phyloP scores from a whole-genome alignment of 2,113 vertebrate species.

The Neotoma lepida region DNA sequence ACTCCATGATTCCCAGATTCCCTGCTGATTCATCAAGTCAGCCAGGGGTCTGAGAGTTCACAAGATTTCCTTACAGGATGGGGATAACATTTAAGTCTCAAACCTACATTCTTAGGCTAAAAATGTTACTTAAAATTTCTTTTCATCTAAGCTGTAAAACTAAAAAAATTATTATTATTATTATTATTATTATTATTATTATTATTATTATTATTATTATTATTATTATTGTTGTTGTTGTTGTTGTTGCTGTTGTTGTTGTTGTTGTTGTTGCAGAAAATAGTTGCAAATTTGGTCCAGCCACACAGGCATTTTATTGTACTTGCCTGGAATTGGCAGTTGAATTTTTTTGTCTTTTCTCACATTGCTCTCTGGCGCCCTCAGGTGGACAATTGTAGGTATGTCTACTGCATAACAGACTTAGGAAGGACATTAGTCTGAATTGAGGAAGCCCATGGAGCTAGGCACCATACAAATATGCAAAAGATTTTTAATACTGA shows the following conservation, averaged over 20 bases:
- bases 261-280: too few relatives aligned
- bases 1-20: too few relatives aligned
- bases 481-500: not conserved
- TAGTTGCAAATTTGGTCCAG: not conserved
- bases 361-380: conserved; percentile 65
- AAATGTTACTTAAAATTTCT: not conserved
- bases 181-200: too few relatives aligned
- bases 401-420: not conserved
- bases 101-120: not conserved
- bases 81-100: not conserved
- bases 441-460: not conserved
- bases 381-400: conserved; percentile 59
- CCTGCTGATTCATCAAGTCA: not conserved
- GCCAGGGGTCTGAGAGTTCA: not conserved
- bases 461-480: rapidly evolving
- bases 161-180: too few relatives aligned
- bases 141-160: not conserved
- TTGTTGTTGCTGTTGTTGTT: too few relatives aligned
- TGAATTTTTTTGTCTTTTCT: not conserved
- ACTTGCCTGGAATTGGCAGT: not conserved
- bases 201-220: too few relatives aligned
- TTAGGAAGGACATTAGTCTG: not conserved
- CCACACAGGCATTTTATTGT: not conserved
- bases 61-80: not conserved
- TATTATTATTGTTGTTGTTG: too few relatives aligned